A percentile compares a stretch with the other conserved stretches of the same genome.
Evolutionary conservation across 2,797 vertebrate genomes (phyloP).

Genomic region (Notolabrus celidotus): DNA sequence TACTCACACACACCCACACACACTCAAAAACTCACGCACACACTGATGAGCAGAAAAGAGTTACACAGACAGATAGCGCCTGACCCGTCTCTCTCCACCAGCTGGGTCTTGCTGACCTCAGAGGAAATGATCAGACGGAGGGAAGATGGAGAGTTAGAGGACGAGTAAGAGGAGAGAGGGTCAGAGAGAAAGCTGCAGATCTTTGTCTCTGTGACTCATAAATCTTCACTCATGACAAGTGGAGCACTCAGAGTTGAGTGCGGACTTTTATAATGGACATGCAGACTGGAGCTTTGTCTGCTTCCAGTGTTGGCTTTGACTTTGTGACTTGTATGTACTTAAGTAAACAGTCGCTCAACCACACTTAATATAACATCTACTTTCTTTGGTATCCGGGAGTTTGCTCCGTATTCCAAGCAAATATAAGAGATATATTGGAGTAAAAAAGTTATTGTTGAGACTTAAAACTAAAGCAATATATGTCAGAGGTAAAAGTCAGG

Average conservation of each 20-base stretch:
- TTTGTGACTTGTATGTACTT: not conserved
- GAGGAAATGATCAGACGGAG: slow-evolving; percentile 66
- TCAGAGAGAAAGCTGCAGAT: slow-evolving; percentile 58
- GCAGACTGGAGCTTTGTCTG: slow-evolving; percentile 14
- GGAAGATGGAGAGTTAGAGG: slow-evolving; percentile 57
- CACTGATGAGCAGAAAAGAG: slow-evolving; percentile 46
- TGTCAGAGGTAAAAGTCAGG: no score
- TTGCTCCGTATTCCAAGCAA: no score
- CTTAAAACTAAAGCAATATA: no score
- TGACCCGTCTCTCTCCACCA: slow-evolving; percentile 66
- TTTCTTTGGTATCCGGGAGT: not conserved
- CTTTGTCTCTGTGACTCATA: slow-evolving; percentile 66
- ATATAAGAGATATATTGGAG: no score
- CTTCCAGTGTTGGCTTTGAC: slow-evolving; percentile 7
- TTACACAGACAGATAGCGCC: slow-evolving; percentile 48
- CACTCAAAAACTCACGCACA: slow-evolving; percentile 12
- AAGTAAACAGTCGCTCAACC: not conserved
- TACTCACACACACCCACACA: slow-evolving; percentile 1
- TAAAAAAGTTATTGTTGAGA: no score
- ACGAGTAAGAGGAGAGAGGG: slow-evolving; percentile 44
- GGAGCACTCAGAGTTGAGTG: slow-evolving; percentile 47
- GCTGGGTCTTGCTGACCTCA: slow-evolving; percentile 68
- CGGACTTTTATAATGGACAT: slow-evolving; percentile 28
- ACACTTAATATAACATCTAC: not conserved
- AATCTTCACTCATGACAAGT: slow-evolving; percentile 63